A percentile compares a stretch with the other conserved stretches of the same genome.
Evolutionary conservation across 2,888 invertebrate species (phyloP).

Genomic region (Acleris literana): DNA sequence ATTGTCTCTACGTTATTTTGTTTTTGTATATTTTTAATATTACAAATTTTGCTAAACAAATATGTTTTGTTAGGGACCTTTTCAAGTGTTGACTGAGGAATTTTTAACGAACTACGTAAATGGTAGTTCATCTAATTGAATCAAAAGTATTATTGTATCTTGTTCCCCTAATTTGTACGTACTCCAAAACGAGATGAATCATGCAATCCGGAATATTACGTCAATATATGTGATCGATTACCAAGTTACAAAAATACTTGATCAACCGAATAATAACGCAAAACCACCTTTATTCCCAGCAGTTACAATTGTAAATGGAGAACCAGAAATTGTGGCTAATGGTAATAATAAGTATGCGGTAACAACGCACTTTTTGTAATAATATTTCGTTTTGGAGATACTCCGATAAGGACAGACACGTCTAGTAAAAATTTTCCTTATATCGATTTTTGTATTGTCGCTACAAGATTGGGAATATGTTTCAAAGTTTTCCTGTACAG

Average conservation of each 20-base stretch:
- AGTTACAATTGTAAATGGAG: constrained; percentile 54
- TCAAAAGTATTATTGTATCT: constrained; percentile 66
- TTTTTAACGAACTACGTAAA: constrained; percentile 58
- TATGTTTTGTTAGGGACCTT: neutral
- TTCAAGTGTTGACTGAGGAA: constrained; percentile 1
- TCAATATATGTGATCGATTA: constrained; percentile 56
- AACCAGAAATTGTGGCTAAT: constrained; percentile 40
- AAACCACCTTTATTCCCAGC: constrained; percentile 53
- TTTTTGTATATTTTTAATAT: too few relatives aligned
- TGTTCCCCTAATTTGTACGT: constrained; percentile 68
- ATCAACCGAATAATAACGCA: constrained; percentile 44
- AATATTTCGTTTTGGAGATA: constrained; percentile 70
- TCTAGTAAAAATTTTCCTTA: constrained; percentile 67
- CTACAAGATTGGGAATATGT: constrained; percentile 61
- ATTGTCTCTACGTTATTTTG: constrained; percentile 12
- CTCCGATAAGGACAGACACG: constrained; percentile 65
- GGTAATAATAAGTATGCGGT: constrained; percentile 40
- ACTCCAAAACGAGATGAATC: constrained; percentile 69
- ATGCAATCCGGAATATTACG: constrained; percentile 67
- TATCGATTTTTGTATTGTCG: constrained; percentile 67
- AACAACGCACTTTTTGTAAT: constrained; percentile 69
- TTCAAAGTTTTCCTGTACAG: constrained; percentile 69
- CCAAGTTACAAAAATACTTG: constrained; percentile 51
- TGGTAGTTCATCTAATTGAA: constrained; percentile 72
- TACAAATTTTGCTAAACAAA: too few relatives aligned